phyloP scores from a whole-genome alignment of 2,888 invertebrate genomes.

The Cloeon dipterum region DNA sequence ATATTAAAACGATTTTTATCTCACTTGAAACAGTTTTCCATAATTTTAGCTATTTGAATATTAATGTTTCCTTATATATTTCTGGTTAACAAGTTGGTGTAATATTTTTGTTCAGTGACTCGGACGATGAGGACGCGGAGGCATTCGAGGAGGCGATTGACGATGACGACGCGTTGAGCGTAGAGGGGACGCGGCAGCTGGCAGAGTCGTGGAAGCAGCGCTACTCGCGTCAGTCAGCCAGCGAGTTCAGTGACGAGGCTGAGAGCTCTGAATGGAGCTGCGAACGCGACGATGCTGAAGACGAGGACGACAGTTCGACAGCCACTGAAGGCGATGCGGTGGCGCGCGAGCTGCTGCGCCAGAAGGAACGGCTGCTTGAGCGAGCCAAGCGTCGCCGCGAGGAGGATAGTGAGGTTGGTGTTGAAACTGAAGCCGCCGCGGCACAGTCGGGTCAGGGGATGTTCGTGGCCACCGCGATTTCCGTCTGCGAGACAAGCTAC shows the following conservation, averaged over 20 bases:
- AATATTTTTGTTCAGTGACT: slow-evolving; percentile 19
- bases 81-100: too few relatives aligned
- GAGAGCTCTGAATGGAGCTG: slow-evolving; percentile 14
- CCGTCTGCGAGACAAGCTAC: not conserved
- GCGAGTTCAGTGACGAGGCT: slow-evolving; percentile 7
- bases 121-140: slow-evolving; percentile 30
- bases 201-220: slow-evolving; percentile 42
- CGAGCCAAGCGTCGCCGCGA: slow-evolving; percentile 11
- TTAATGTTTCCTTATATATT: too few relatives aligned
- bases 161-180: slow-evolving; percentile 33
- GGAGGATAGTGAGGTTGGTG: slow-evolving; percentile 47
- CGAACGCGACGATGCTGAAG: slow-evolving; percentile 26
- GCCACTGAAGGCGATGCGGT: slow-evolving; percentile 35
- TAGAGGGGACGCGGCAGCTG: slow-evolving; percentile 40
- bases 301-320: slow-evolving; percentile 36
- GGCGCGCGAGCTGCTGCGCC: slow-evolving; percentile 38
- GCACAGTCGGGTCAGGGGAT: not conserved
- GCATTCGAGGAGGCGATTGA: slow-evolving; percentile 44
- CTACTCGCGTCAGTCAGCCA: slow-evolving; percentile 17
- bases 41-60: too few relatives aligned
- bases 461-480: not conserved
- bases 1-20: too few relatives aligned
- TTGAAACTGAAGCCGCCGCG: not conserved
- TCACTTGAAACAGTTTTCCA: too few relatives aligned
- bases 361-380: slow-evolving; percentile 24